Evolutionary conservation across 2,888 invertebrate species (phyloP).

Genomic region (Sthenelais limicola): DNA sequence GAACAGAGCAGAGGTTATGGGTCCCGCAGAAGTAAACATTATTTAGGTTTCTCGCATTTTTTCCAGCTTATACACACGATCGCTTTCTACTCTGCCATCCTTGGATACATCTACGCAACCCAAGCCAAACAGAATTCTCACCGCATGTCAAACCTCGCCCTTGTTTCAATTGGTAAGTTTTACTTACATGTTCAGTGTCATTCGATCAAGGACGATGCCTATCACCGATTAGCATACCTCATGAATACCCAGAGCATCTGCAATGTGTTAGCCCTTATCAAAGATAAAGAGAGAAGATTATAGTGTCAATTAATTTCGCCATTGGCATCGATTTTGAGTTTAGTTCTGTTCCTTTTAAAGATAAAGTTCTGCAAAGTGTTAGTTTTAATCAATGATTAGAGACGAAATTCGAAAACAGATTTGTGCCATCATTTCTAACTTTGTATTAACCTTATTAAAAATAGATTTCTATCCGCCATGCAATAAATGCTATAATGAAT

Average conservation of each 20-base stretch:
- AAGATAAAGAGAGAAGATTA: too few relatives aligned
- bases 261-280: too few relatives aligned
- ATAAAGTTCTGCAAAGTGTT: too few relatives aligned
- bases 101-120: slow-evolving; percentile 18
- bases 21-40: too few relatives aligned
- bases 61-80: slow-evolving; percentile 25
- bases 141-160: neutral
- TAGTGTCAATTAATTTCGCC: neutral
- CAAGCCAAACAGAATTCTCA: neutral
- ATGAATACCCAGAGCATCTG: too few relatives aligned
- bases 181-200: neutral
- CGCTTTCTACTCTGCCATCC: slow-evolving; percentile 24
- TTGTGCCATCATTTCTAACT: neutral
- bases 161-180: slow-evolving; percentile 10
- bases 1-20: too few relatives aligned
- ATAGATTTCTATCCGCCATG: neutral
- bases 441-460: neutral
- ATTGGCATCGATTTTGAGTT: neutral
- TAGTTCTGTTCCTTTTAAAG: too few relatives aligned
- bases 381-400: too few relatives aligned
- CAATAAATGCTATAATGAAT: too few relatives aligned
- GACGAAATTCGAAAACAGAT: neutral
- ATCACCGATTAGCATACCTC: too few relatives aligned
- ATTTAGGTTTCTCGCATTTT: neutral
- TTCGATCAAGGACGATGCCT: too few relatives aligned